phyloP scores from a whole-genome alignment of 2,113 vertebrate genomes.

The Scalopus aquaticus region DNA sequence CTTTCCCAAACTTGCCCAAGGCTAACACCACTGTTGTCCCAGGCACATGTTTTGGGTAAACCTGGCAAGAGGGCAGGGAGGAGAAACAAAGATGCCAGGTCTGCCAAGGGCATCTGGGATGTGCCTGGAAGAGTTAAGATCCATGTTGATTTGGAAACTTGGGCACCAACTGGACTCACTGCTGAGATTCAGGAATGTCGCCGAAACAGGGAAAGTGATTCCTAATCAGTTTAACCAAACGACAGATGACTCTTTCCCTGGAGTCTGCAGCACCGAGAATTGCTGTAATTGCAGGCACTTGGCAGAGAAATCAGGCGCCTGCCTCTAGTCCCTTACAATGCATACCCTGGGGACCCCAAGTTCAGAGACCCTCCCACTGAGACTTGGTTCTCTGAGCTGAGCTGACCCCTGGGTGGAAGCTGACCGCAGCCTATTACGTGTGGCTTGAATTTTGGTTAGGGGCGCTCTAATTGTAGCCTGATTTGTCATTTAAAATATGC shows the following conservation, averaged over 20 bases:
- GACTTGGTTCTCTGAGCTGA: slow-evolving; percentile 20
- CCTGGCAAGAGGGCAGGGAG: not conserved
- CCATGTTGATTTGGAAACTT: slow-evolving; percentile 17
- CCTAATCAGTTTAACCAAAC: slow-evolving; percentile 74
- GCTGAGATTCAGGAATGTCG: slow-evolving; percentile 45
- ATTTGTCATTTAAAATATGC: slow-evolving; percentile 59
- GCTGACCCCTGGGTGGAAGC: not conserved
- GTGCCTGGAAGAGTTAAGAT: not conserved
- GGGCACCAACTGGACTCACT: not conserved
- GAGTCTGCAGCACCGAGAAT: slow-evolving; percentile 59
- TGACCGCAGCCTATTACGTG: slow-evolving; percentile 3
- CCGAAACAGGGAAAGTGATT: slow-evolving; percentile 59
- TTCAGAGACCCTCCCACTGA: slow-evolving; percentile 12
- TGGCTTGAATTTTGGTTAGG: slow-evolving; percentile 52
- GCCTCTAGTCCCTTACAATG: slow-evolving; percentile 55
- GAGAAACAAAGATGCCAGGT: not conserved
- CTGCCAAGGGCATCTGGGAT: not conserved
- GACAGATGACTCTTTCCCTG: slow-evolving; percentile 57
- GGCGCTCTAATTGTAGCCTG: slow-evolving; percentile 57
- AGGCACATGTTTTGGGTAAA: not conserved
- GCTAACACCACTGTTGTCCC: not conserved
- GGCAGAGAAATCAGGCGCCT: slow-evolving; percentile 70
- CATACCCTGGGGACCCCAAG: not conserved
- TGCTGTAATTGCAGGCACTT: slow-evolving; percentile 71
- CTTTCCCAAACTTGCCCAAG: not conserved